Evolutionary conservation across 2,888 invertebrate genomes (phyloP).

Genomic region (Melieria omissa): DNA sequence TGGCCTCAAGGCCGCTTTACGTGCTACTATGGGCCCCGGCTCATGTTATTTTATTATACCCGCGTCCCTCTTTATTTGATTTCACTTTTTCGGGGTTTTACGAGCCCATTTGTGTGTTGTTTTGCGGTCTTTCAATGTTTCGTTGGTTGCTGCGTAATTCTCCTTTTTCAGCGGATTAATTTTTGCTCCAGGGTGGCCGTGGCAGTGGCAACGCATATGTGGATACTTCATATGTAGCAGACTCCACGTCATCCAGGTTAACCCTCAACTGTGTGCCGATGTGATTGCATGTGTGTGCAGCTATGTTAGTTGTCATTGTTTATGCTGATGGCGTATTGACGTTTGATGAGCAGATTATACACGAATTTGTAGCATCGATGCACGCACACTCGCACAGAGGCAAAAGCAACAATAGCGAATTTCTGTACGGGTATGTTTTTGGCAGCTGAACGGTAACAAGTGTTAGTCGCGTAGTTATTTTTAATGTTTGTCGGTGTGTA

Average conservation of each 20-base stretch:
- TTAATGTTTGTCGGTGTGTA: no score
- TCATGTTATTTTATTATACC: background rate
- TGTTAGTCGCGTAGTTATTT: no score
- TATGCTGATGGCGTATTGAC: constrained; percentile 32
- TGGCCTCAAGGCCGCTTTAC: constrained; percentile 16
- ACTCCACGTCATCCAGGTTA: no score
- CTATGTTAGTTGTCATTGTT: constrained; percentile 15
- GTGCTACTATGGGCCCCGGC: background rate
- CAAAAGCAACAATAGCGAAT: no score
- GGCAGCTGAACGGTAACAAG: background rate
- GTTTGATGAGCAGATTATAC: constrained; percentile 39
- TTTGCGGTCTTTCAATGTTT: no score
- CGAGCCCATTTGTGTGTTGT: no score
- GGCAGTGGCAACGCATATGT: constrained; percentile 19
- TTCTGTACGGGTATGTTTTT: background rate
- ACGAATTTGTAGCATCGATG: no score
- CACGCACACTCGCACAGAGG: no score
- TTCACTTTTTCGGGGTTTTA: background rate
- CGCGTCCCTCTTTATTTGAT: background rate
- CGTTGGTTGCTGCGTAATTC: background rate
- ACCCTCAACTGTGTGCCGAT: no score
- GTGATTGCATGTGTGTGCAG: no score
- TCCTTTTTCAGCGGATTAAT: constrained; percentile 26
- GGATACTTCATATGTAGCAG: constrained; percentile 24
- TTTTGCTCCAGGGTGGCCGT: constrained; percentile 46